A percentile compares a stretch with the other conserved stretches of the same genome.
phyloP scores from a whole-genome alignment of 2,888 invertebrate genomes.

The Loripinus fragilis region DNA sequence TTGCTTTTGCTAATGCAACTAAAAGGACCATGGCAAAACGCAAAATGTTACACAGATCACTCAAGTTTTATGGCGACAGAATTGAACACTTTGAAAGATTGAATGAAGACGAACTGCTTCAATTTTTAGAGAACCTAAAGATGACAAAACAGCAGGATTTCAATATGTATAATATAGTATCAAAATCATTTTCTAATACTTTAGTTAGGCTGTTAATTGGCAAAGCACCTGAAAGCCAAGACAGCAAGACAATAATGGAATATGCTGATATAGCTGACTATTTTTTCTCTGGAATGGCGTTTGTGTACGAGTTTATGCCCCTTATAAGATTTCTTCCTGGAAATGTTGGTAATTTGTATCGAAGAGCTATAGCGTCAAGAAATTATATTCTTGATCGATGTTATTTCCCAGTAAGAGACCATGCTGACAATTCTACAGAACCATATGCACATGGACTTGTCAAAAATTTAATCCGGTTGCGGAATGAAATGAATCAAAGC shows the following conservation, averaged over 20 bases:
- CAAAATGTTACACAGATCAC: conserved; percentile 10
- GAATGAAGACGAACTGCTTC: not conserved
- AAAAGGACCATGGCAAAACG: conserved; percentile 1
- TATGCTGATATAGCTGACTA: not conserved
- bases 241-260: not conserved
- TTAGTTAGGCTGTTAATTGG: not conserved
- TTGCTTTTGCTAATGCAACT: not conserved
- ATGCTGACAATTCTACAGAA: not conserved
- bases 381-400: not conserved
- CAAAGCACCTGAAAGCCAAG: not conserved
- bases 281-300: not conserved
- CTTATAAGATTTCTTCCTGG: not conserved
- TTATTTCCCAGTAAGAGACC: not conserved
- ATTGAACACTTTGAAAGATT: not conserved
- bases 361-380: not conserved
- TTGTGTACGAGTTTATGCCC: not conserved
- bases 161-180: not conserved
- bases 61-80: not conserved
- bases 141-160: not conserved
- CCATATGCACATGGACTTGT: not conserved
- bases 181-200: not conserved
- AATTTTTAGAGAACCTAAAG: not conserved
- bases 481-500: not conserved
- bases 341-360: not conserved
- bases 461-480: not conserved